Evolutionary conservation across 2,797 vertebrate species (phyloP).

Genomic region (Syngnathus acus): DNA sequence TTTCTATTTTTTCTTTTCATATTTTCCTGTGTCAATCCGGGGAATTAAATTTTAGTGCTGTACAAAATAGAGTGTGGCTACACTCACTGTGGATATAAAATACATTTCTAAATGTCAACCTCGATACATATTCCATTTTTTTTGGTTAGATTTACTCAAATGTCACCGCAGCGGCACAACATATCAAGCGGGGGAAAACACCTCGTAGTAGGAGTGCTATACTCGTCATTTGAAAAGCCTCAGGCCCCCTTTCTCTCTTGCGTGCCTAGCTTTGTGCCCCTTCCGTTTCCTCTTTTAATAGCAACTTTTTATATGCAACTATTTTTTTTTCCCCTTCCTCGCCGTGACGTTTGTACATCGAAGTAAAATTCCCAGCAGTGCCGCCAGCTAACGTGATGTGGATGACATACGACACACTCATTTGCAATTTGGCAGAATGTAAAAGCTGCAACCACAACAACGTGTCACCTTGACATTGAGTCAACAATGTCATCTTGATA

Average conservation of each 20-base stretch:
- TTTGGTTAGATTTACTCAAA: not conserved
- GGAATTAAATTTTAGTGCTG: not conserved
- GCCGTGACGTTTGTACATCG: not conserved
- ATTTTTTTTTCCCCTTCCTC: not conserved
- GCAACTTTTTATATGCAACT: not conserved
- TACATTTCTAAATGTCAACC: not conserved
- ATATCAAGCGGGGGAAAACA: not conserved
- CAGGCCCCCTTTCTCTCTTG: not conserved
- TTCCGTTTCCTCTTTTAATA: not conserved
- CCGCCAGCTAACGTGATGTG: not conserved
- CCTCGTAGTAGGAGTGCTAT: not conserved
- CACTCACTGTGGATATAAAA: not conserved
- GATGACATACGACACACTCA: not conserved
- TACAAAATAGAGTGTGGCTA: not conserved
- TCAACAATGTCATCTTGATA: too few relatives aligned
- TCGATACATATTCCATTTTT: not conserved
- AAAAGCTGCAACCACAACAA: too few relatives aligned
- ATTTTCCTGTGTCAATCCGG: not conserved
- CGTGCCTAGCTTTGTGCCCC: not conserved
- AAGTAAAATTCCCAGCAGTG: not conserved
- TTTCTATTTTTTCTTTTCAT: not conserved
- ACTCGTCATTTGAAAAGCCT: not conserved
- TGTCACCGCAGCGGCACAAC: too few relatives aligned
- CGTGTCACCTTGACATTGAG: too few relatives aligned
- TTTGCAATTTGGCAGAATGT: too few relatives aligned